A percentile compares a stretch with the other conserved stretches of the same genome.
Conservation (phyloP, 2,797 vertebrate species). For the Buceros bicornis region DNA sequence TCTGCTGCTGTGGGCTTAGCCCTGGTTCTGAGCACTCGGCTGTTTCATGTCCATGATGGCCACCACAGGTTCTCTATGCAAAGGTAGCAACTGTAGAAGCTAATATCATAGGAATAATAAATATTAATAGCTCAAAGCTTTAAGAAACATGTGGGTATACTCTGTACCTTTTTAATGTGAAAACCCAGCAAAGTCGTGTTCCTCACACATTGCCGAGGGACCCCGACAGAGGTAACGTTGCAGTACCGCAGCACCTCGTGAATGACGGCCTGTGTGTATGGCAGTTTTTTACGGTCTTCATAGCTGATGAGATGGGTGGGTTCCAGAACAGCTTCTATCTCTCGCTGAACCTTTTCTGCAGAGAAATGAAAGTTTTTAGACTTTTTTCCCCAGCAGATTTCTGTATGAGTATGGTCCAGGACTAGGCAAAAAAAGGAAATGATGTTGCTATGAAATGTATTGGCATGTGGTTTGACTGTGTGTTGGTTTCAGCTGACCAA, state of each 20-base stretch:
- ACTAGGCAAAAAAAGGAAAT: fast-evolving
- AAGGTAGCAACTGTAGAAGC: background rate
- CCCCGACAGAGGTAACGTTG: slow-evolving; percentile 48
- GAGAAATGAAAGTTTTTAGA: background rate
- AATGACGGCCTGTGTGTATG: slow-evolving; percentile 67
- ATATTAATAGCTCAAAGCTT: background rate
- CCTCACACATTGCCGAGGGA: slow-evolving; percentile 55
- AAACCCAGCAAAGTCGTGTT: slow-evolving; percentile 54
- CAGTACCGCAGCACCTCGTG: slow-evolving; percentile 64
- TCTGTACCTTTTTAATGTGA: slow-evolving; percentile 63
- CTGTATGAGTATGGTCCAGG: background rate
- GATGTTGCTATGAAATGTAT: fast-evolving
- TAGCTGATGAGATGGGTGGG: slow-evolving; percentile 56
- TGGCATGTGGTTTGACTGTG: background rate
- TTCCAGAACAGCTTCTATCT: slow-evolving; percentile 60
- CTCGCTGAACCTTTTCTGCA: slow-evolving; percentile 70
- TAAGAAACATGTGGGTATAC: background rate
- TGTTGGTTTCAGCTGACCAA: background rate
- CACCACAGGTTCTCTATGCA: background rate
- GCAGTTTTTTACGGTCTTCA: slow-evolving; percentile 57
- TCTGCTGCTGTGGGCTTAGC: background rate
- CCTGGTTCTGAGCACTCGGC: background rate
- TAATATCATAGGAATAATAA: background rate
- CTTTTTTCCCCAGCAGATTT: background rate
- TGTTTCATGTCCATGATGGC: background rate